Conservation (phyloP, 1,140 invertebrate species). For the Lamellibrachia luymesi region DNA sequence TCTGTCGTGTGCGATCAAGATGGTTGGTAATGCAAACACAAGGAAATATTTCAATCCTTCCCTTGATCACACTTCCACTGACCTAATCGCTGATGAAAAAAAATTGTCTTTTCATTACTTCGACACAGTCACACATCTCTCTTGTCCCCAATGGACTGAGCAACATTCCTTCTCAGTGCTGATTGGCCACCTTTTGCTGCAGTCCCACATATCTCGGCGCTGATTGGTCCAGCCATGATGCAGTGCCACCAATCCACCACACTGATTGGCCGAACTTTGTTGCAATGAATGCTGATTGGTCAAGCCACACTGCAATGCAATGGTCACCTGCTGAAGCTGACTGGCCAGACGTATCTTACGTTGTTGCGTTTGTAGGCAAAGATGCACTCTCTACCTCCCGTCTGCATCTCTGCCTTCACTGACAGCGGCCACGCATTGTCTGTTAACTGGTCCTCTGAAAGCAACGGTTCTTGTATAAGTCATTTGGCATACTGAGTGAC, state of each 20-base stretch:
- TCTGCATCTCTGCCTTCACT: constrained; percentile 67
- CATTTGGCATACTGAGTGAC: too few relatives aligned
- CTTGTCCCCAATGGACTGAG: not conserved
- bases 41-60: not conserved
- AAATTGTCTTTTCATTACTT: not conserved
- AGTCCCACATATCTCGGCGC: not conserved
- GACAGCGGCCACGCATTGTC: constrained; percentile 90
- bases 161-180: not conserved
- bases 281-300: not conserved
- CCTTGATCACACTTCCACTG: not conserved
- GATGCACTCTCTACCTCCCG: constrained; percentile 76
- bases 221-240: not conserved
- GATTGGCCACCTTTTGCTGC: not conserved
- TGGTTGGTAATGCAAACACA: not conserved
- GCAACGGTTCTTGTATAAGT: constrained; percentile 24
- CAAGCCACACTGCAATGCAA: not conserved
- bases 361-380: constrained; percentile 93
- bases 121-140: not conserved
- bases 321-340: constrained; percentile 11
- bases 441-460: constrained; percentile 78
- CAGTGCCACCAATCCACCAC: not conserved
- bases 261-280: not conserved
- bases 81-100: not conserved
- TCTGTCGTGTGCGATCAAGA: not conserved
- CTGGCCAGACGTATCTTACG: constrained; percentile 94